These are phyloP conservation scores for Epinephelus cyanopodus DNA, from an alignment of 2,113 vertebrate species.

Conservation along the genomic window DNA sequence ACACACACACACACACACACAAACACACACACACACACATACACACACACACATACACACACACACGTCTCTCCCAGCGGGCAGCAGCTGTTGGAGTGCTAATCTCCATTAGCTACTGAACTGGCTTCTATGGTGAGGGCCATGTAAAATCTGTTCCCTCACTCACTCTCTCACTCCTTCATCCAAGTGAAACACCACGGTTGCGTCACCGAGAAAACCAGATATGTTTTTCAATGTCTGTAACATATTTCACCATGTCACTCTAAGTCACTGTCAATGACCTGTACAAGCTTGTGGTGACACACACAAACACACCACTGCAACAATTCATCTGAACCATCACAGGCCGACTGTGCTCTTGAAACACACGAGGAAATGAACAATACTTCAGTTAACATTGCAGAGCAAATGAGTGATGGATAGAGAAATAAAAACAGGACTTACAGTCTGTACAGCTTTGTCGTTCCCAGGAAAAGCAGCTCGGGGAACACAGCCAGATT, in stretches of 20 bases:
- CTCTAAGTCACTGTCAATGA: slow-evolving; percentile 18
- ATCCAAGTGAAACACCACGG: slow-evolving; percentile 37
- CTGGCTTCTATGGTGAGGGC: slow-evolving; percentile 69
- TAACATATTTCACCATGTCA: slow-evolving; percentile 25
- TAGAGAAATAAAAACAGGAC: slow-evolving; percentile 76
- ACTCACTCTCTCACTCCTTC: slow-evolving; percentile 45
- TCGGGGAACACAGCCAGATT: slow-evolving; percentile 97
- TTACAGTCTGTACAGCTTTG: slow-evolving; percentile 98
- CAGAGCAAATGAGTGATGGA: neutral
- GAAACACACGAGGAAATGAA: slow-evolving; percentile 1
- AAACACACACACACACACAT: slow-evolving; percentile 26
- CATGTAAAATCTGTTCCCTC: slow-evolving; percentile 54
- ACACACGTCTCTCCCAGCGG: slow-evolving; percentile 73
- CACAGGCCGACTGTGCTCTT: neutral
- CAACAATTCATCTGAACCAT: neutral
- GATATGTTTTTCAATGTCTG: neutral
- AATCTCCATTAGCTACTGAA: slow-evolving; percentile 84
- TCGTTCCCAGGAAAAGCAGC: slow-evolving; percentile 95
- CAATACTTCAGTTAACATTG: slow-evolving; percentile 14
- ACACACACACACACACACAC: slow-evolving; percentile 30
- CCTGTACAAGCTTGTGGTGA: neutral
- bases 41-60: too few relatives aligned
- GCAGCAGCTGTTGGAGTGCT: slow-evolving; percentile 82
- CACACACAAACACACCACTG: slow-evolving; percentile 17
- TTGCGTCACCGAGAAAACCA: slow-evolving; percentile 17